Conservation (phyloP, 37 sponge, comb jelly and placozoan genomes). For the Crambe crambe region DNA sequence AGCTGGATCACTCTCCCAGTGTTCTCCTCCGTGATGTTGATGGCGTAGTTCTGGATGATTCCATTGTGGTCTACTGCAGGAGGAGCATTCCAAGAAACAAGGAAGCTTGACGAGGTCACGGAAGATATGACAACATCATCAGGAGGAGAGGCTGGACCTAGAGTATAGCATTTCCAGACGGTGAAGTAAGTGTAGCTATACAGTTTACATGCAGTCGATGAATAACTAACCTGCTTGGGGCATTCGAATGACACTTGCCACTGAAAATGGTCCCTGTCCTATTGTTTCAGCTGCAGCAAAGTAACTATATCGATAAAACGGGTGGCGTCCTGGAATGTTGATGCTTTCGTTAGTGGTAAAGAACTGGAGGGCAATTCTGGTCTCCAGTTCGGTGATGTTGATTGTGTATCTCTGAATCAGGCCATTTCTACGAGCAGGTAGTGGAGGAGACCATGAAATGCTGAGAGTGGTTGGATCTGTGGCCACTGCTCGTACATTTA, state of each 20-base stretch:
- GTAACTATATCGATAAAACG: conserved; percentile 32
- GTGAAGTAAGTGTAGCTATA: too few species aligned
- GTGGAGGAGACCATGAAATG: conserved; percentile 18
- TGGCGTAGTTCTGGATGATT: conserved; percentile 21
- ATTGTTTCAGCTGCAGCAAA: conserved; percentile 23
- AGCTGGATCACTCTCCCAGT: background rate
- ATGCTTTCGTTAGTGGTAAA: background rate
- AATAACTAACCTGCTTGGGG: too few species aligned
- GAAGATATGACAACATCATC: background rate
- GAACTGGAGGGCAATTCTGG: background rate
- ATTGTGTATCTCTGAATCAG: conserved; percentile 23
- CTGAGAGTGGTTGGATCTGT: background rate
- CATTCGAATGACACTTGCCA: too few species aligned
- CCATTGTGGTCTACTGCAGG: conserved; percentile 34
- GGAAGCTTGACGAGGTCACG: conserved; percentile 12
- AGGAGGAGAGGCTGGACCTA: conserved; percentile 30
- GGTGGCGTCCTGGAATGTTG: conserved; percentile 14
- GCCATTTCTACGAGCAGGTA: conserved; percentile 9
- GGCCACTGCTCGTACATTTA: too few species aligned
- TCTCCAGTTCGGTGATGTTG: conserved; percentile 35
- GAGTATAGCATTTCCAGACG: too few species aligned
- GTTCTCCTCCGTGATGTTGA: conserved; percentile 16
- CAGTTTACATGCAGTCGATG: too few species aligned
- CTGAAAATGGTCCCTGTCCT: conserved; percentile 32
- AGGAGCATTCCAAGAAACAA: conserved; percentile 19